Evolutionary conservation across 2,888 invertebrate species (phyloP).

Genomic region (Ptychoptera albimana): DNA sequence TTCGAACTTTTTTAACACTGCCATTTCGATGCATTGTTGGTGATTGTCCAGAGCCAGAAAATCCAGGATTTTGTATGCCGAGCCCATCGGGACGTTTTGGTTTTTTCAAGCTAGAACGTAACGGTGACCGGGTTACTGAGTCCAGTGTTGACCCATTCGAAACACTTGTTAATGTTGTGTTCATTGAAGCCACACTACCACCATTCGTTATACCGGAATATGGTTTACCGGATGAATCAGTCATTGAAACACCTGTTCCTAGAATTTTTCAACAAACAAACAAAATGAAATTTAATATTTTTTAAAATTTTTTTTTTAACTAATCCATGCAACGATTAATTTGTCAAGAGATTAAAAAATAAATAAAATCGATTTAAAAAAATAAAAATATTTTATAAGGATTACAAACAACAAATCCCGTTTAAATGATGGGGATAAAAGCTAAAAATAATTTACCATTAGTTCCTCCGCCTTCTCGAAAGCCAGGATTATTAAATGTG

Average conservation of each 20-base stretch:
- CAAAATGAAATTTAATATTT: no score
- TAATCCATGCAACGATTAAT: no score
- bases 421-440: no score
- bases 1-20: conserved; percentile 79
- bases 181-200: conserved; percentile 57
- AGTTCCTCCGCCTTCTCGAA: conserved; percentile 50
- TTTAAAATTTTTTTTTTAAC: not conserved
- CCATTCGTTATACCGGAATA: conserved; percentile 46
- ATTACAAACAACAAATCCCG: no score
- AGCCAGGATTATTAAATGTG: conserved; percentile 76
- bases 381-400: no score
- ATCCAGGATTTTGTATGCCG: conserved; percentile 74
- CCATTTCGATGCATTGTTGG: conserved; percentile 71
- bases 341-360: no score
- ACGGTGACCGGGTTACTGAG: conserved; percentile 42
- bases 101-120: conserved; percentile 71
- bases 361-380: not conserved
- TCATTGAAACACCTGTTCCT: conserved; percentile 58
- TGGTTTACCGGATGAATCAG: conserved; percentile 73
- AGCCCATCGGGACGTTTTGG: conserved; percentile 48
- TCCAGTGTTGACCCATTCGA: conserved; percentile 33
- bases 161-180: conserved; percentile 51
- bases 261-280: not conserved
- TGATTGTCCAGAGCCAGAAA: conserved; percentile 55
- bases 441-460: conserved; percentile 17